phyloP scores from a whole-genome alignment of 2,797 vertebrate species.

The Platalea minor region DNA sequence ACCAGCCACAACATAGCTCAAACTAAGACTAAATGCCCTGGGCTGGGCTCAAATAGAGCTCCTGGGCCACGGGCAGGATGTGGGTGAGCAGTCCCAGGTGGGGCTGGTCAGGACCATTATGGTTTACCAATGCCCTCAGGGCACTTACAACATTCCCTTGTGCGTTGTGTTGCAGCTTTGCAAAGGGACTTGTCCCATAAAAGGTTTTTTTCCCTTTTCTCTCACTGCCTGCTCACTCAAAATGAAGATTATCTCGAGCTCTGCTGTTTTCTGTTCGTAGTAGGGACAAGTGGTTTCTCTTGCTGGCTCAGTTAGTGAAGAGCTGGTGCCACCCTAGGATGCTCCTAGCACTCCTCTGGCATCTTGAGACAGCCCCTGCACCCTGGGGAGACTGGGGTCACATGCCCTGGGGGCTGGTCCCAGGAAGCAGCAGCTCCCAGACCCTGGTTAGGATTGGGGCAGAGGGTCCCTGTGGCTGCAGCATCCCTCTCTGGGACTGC shows the following conservation, averaged over 20 bases:
- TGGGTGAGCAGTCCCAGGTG: neutral
- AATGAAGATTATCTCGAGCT: neutral
- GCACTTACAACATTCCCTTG: accelerated
- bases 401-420: neutral
- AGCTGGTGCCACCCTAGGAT: neutral
- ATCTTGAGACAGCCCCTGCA: neutral
- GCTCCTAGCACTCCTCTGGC: neutral
- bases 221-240: neutral
- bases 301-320: neutral
- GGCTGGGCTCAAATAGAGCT: neutral
- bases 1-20: neutral
- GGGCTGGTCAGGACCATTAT: neutral
- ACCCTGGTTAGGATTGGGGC: neutral
- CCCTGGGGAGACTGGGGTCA: neutral
- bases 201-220: neutral
- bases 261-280: neutral
- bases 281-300: neutral
- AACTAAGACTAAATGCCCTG: neutral
- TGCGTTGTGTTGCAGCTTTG: neutral
- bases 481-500: neutral
- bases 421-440: neutral
- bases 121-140: neutral
- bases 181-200: neutral
- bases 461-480: neutral
- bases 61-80: neutral